Evolutionary conservation across 2,797 vertebrate species (phyloP).

Genomic region (Synanceia verrucosa): DNA sequence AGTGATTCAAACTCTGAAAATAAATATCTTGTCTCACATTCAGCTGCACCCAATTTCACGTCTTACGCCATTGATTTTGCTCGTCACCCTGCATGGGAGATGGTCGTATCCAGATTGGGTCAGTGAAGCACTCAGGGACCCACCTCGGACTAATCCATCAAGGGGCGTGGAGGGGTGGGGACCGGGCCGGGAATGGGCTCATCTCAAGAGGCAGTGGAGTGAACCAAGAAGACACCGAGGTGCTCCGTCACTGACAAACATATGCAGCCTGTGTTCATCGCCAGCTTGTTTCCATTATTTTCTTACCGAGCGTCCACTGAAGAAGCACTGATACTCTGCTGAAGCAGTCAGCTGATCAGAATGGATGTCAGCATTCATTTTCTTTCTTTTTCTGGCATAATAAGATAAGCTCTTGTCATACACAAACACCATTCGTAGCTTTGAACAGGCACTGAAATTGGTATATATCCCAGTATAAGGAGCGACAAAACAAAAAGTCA

Average conservation of each 20-base stretch:
- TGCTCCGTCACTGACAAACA: constrained; percentile 69
- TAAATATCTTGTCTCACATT: background rate
- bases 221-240: constrained; percentile 46
- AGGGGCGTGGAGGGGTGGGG: constrained; percentile 8
- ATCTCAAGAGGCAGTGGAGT: constrained; percentile 70
- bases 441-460: too few species aligned
- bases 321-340: background rate
- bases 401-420: too few species aligned
- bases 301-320: background rate
- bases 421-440: too few species aligned
- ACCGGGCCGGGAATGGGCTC: constrained; percentile 42
- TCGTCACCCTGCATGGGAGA: background rate
- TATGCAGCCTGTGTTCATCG: background rate
- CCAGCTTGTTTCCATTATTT: constrained; percentile 5
- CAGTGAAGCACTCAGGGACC: constrained; percentile 42
- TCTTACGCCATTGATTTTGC: constrained; percentile 6
- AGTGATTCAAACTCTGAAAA: too few species aligned
- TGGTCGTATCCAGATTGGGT: constrained; percentile 28
- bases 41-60: background rate
- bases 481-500: too few species aligned
- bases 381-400: too few species aligned
- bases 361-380: too few species aligned
- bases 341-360: too few species aligned
- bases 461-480: too few species aligned
- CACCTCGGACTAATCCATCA: constrained; percentile 60